Evolutionary conservation across 2,113 vertebrate species (phyloP).

Genomic region (Harpagus bidentatus): DNA sequence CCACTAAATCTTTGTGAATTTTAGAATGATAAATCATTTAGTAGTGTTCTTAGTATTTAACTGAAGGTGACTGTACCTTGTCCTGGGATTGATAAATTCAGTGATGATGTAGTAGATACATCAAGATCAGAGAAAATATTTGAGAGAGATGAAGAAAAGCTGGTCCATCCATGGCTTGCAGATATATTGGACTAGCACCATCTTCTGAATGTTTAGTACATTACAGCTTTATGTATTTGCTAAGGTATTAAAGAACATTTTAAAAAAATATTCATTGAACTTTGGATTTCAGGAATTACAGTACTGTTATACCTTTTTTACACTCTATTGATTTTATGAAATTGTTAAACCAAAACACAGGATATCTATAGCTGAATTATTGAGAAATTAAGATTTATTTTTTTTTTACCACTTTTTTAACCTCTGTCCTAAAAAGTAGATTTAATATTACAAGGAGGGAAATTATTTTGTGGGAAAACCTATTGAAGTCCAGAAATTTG

Average conservation of each 20-base stretch:
- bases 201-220: conserved; percentile 63
- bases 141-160: neutral
- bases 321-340: neutral
- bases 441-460: neutral
- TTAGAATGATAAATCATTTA: neutral
- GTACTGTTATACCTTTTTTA: neutral
- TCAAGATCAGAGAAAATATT: neutral
- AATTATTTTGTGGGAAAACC: neutral
- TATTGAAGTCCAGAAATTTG: neutral
- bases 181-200: conserved; percentile 48
- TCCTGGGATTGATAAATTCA: neutral
- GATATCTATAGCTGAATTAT: neutral
- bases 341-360: neutral
- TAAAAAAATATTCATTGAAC: neutral
- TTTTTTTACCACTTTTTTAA: neutral
- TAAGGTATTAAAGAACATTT: neutral
- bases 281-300: neutral
- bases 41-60: neutral
- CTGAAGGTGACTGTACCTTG: neutral
- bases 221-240: conserved; percentile 21
- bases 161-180: neutral
- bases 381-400: neutral
- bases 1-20: neutral
- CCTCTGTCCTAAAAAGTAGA: neutral
- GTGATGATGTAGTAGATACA: neutral